Base-by-base conservation (phyloP, 2,113 vertebrate species). In the Corythornis vintsioides region DNA sequence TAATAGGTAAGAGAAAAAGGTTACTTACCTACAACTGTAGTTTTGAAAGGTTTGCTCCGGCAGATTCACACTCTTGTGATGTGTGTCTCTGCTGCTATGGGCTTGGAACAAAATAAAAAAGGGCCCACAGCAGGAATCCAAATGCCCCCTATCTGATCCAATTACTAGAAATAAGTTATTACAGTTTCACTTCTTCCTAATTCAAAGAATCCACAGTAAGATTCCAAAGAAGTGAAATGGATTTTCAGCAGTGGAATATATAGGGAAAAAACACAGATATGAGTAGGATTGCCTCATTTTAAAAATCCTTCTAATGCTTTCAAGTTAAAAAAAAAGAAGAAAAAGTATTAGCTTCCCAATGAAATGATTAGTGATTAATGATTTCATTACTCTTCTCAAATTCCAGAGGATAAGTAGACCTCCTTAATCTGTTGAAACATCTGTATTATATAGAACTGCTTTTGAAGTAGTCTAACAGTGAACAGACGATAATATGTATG, bases 21-120 rank as follows among this genome's bases (percentile, higher is more conserved):
- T 95, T 96, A 96, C 95, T 96, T 96, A 96, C 95, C 94, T 89
- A 87, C 25, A 92, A 65, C 21, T 82, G 95, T 69, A 92, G 95
- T 91, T 95, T 93, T 96, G 95, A 94, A 56, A 91, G 80, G 90
- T 94, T 96, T 96, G 89, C 89, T 95, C 87, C 87, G 59, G 94
- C 95, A 96, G 93, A 96, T 95, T 95, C 87, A 96, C 94, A 96
- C 95, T 92, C 95, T 73, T 89, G 95, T 74, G 89, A 82, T 94
- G 94, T 76, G 93, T 93, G 93, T 94, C 11, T 95, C 95, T 96
- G 95, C 95, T 96, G 95, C 66, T 95, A 94, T 57, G 91, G 94
- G 89, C 61, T 95, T 75, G 83, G 38, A 38, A 38, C 38, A 38
- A 38, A 38, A 38, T 38, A 95, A 84, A 77, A 83, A 86, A 93